Evolutionary conservation across 2,797 vertebrate species (phyloP).

Genomic region (Enteromius treurensis): DNA sequence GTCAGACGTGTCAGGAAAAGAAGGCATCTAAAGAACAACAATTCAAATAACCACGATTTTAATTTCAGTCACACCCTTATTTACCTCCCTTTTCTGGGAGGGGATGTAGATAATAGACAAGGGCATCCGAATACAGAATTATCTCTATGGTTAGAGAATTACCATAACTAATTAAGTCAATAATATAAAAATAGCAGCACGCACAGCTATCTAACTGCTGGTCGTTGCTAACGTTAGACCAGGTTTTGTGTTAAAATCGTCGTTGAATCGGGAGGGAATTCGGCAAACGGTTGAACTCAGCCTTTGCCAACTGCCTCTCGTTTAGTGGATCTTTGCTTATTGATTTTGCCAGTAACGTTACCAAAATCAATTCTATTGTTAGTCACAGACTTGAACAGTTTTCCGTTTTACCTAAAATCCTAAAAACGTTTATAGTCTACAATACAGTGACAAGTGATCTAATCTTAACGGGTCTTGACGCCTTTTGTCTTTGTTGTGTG

Average conservation of each 20-base stretch:
- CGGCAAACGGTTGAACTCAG: background rate
- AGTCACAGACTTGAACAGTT: background rate
- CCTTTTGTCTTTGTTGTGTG: constrained; percentile 38
- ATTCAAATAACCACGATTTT: background rate
- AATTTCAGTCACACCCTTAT: background rate
- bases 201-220: background rate
- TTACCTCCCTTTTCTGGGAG: background rate
- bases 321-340: background rate
- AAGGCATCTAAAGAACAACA: background rate
- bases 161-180: background rate
- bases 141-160: background rate
- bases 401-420: background rate
- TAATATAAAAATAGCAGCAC: background rate
- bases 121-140: background rate
- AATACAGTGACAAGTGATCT: constrained; percentile 4
- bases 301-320: background rate
- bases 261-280: background rate
- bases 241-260: background rate
- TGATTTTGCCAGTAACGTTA: background rate
- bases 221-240: background rate
- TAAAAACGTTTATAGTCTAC: background rate
- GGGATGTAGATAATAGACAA: background rate
- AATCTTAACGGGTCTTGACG: background rate
- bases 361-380: background rate
- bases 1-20: background rate